Base-by-base conservation (phyloP, 92 coral and sea anemone species). In the Palythoa grandis region DNA sequence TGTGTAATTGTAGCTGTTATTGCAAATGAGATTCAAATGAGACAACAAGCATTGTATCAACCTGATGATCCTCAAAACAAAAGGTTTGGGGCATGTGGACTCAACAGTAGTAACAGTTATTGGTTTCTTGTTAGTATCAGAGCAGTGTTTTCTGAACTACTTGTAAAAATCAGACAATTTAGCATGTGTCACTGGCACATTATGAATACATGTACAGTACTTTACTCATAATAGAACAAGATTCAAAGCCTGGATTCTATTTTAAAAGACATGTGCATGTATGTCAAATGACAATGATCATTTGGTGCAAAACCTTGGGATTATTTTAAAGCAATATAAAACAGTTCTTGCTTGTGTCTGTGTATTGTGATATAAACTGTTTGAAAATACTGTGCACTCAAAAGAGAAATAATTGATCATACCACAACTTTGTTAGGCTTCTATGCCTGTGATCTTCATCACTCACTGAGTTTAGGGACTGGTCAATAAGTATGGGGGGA, bases 141-240 rank as follows among this genome's bases (percentile, higher is more conserved):
- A 5, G 70, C 70, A 65, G 70, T 65, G 70, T 65, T 65, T 65
- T 65, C 70, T 65, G 70, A 65, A n/a, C n/a, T n/a, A 65, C 70
- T 65, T 65, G 70, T 65, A 65, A 65, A 65, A 65, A 2, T 20
- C 70, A 17, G 16, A 65, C 70, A 65, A 65, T 65, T 65, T 65
- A 65, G 10, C 70, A 65, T 65, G 70, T 22, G 1, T 65, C 70
- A 17, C 65, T 57, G 65, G 65, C 12, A 57, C 65, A 57, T 57
- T 57, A 17, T 57, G 65, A 57, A 57, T 57, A 57, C 65, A 57
- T 57, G n/a, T n/a, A n/a, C n/a, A n/a, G 65, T 57, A 57, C 65
- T 57, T 57, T 57, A 40, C n/a, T 57, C 65, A 12, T 57, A 57
- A 57, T 12, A 57, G 65, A 57, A 57, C 2, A 17, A 2, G 65